These are phyloP conservation scores for Dasypolia templi DNA, from an alignment of 2,888 invertebrate genomes.

Conservation along the genomic window DNA sequence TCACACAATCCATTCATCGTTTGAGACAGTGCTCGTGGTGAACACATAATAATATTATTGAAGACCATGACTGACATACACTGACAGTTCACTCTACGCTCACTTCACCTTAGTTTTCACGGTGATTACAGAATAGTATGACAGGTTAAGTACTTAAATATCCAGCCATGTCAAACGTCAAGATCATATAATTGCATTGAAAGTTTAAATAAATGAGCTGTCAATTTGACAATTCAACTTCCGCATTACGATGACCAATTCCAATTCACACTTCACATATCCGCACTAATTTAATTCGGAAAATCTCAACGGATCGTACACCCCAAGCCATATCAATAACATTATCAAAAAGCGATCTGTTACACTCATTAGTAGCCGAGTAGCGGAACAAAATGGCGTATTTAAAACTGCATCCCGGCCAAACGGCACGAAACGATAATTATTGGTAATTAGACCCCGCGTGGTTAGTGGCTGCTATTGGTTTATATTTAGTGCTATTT, in stretches of 20 bases:
- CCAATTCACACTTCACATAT: conserved; percentile 46
- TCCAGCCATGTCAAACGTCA: background rate
- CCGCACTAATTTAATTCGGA: conserved; percentile 57
- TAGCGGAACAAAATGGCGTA: conserved; percentile 81
- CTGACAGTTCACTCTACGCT: too few relatives aligned
- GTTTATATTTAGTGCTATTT: conserved; percentile 77
- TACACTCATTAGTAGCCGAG: conserved; percentile 81
- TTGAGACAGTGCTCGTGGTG: background rate
- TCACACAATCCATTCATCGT: background rate
- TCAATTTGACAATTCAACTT: conserved; percentile 50
- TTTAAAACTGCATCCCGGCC: conserved; percentile 86
- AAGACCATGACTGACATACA: too few relatives aligned
- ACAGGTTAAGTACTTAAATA: too few relatives aligned
- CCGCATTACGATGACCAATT: conserved; percentile 27
- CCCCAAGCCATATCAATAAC: conserved; percentile 79
- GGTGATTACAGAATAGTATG: too few relatives aligned
- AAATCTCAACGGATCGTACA: conserved; percentile 63
- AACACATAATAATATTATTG: background rate
- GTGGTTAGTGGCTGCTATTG: conserved; percentile 75
- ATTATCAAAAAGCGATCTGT: conserved; percentile 86
- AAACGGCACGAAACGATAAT: conserved; percentile 80
- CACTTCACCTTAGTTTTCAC: too few relatives aligned
- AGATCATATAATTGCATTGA: background rate
- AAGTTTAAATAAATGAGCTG: conserved; percentile 18
- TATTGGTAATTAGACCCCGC: conserved; percentile 85